Evolutionary conservation across 2,797 vertebrate species (phyloP).

Genomic region (Orientallactaga sibirica): DNA sequence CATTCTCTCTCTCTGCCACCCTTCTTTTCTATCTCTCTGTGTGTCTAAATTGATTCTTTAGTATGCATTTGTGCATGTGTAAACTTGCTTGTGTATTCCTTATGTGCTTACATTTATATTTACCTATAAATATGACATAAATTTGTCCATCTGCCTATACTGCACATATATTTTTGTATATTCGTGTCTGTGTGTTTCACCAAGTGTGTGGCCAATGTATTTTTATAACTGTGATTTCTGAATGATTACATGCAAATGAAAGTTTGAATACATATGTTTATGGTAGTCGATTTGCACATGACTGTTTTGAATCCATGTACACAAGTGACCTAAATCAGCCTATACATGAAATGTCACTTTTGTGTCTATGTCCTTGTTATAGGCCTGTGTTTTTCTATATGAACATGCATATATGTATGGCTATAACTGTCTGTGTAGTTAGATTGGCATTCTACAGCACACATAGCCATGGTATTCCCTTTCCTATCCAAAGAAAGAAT

Average conservation of each 20-base stretch:
- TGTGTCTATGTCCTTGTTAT: background rate
- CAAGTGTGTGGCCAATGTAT: background rate
- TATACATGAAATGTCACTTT: background rate
- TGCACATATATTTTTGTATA: background rate
- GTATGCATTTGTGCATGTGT: too few species aligned
- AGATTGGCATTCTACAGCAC: conserved; percentile 23
- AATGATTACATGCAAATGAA: background rate
- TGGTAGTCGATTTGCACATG: background rate
- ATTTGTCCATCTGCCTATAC: background rate
- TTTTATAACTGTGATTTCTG: background rate
- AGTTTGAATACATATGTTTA: background rate
- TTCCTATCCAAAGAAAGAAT: conserved; percentile 35
- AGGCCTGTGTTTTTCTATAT: background rate
- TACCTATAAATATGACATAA: background rate
- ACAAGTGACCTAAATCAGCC: background rate
- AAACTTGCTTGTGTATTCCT: background rate
- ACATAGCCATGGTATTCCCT: background rate
- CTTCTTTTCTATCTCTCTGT: background rate
- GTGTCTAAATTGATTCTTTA: background rate
- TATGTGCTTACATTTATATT: background rate
- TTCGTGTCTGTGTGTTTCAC: background rate
- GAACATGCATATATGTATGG: background rate
- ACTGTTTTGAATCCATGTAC: background rate
- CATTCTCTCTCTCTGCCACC: background rate
- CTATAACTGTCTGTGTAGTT: background rate